Evolutionary conservation across 2,888 invertebrate genomes (phyloP), one percentile per base, ranked within the genome.

Genomic region (Cryptophagus acutangulus): DNA sequence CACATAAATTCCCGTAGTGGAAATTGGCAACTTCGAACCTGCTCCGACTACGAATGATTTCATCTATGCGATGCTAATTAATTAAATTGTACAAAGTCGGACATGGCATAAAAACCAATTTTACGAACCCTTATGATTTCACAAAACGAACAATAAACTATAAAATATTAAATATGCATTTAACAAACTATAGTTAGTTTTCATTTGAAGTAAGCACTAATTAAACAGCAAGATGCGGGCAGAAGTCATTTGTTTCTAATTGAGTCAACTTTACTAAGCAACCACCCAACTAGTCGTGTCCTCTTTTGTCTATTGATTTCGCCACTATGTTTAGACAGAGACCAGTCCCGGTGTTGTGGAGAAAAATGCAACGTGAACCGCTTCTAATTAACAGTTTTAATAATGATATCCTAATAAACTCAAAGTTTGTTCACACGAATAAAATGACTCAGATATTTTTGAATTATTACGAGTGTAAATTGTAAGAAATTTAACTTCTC

Each of bases 351-450:
- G 4, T 26, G n/a, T 26, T 26, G 26, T 26, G n/a, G 9, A 26
- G 12, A 3, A 26, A 26, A 26, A 26, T 26, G 26, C 3, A 12
- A n/a, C 26, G 12, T 26, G 26, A 12, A 26, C 26, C 26, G 16
- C 31, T 52, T 46, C 49, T 61, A 62, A 65, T 63, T 63, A 63
- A 62, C 61, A 61, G 60, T 62, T 65, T 64, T 63, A 63, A 63
- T 67, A 65, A 66, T 65, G 63, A 65, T 67, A 63, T 65, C 60
- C 65, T 64, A 66, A 65, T 65, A 66, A 65, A 65, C 59, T 53
- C 31, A 31, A 54, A 63, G 63, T 62, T 62, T 64, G 63, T 66
- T 67, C 65, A 65, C 66, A 66, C 62, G 59, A 59, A 49, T 38
- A 34, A 47, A 56, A 50, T 58, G 58, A 58, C 54, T 58, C 58